Evolutionary conservation across 2,113 vertebrate genomes (phyloP).

Genomic region (Mus spicilegus): DNA sequence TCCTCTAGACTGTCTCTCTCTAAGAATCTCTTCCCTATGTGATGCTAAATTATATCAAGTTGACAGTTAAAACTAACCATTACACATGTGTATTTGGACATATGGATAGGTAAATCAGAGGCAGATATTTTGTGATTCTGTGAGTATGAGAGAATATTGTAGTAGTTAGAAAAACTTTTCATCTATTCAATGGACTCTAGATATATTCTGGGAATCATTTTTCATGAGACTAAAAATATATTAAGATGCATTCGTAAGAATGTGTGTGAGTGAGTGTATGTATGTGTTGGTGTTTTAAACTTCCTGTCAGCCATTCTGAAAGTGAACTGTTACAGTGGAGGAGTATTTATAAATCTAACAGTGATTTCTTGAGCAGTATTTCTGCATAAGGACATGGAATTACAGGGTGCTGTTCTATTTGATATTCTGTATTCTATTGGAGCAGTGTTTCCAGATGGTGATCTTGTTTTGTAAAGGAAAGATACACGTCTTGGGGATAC

Average conservation of each 20-base stretch:
- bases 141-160: background rate
- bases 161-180: background rate
- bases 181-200: background rate
- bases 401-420: constrained; percentile 17
- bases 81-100: background rate
- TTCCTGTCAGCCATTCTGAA: background rate
- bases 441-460: background rate
- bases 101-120: background rate
- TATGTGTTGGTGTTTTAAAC: background rate
- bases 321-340: background rate
- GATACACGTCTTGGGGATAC: background rate
- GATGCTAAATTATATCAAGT: too few species aligned
- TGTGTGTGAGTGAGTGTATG: too few species aligned
- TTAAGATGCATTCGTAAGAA: background rate
- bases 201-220: background rate
- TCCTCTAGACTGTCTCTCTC: background rate
- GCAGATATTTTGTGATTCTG: background rate
- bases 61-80: background rate
- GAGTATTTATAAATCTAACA: background rate
- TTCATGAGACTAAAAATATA: constrained; percentile 24
- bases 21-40: background rate
- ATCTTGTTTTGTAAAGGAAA: constrained; percentile 47
- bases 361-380: background rate
- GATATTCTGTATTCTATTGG: background rate
- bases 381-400: background rate